Evolutionary conservation across 2,888 invertebrate genomes (phyloP), one percentile per base, ranked within the genome.

Genomic region (Camponotus fellah): DNA sequence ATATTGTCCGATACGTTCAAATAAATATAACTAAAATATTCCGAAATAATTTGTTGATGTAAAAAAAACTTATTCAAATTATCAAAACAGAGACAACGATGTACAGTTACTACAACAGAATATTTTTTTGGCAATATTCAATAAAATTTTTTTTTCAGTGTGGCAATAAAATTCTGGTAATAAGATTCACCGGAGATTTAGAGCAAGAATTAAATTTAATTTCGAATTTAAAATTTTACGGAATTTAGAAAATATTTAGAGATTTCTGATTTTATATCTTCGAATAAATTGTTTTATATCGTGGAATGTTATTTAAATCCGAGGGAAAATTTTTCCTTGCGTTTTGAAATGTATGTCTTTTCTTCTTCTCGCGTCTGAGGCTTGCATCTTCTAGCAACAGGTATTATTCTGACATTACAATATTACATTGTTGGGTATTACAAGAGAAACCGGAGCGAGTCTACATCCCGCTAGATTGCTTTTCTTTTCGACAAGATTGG

Each of bases 81-180:
- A n/a, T n/a, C n/a, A n/a, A n/a, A n/a, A n/a, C n/a, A n/a, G n/a
- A n/a, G n/a, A n/a, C n/a, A n/a, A n/a, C n/a, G n/a, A n/a, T n/a
- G n/a, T n/a, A n/a, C n/a, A n/a, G n/a, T n/a, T n/a, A n/a, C n/a
- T n/a, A n/a, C n/a, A n/a, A n/a, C n/a, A n/a, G n/a, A n/a, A n/a
- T n/a, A n/a, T n/a, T n/a, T n/a, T n/a, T n/a, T n/a, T n/a, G n/a
- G n/a, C n/a, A n/a, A n/a, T n/a, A n/a, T n/a, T n/a, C n/a, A n/a
- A n/a, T n/a, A n/a, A n/a, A n/a, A n/a, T n/a, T n/a, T n/a, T n/a
- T n/a, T n/a, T n/a, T n/a, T n/a, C n/a, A n/a, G n/a, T n/a, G n/a
- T n/a, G 82, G 66, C 80, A 26, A 64, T 65, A 79, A 12, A 53
- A 84, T 37, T 66, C 82, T 49, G 49, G 6, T 80, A 82, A 83